phyloP scores from a whole-genome alignment of 2,113 vertebrate species.

The Ctenodactylus gundi region DNA sequence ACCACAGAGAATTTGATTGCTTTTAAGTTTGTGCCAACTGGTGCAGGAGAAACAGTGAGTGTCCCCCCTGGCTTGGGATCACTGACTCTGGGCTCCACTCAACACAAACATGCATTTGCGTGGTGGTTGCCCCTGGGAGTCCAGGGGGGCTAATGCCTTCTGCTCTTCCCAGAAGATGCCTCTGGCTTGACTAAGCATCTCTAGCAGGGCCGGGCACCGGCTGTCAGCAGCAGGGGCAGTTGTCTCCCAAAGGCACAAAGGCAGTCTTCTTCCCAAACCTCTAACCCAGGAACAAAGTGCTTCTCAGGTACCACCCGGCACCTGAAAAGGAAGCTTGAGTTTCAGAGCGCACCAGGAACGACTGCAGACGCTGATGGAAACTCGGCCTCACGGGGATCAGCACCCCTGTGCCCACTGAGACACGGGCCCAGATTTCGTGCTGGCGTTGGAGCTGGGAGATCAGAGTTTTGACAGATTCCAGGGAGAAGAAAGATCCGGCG shows the following conservation, averaged over 20 bases:
- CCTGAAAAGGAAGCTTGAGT: not conserved
- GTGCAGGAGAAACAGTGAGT: not conserved
- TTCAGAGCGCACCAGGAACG: not conserved
- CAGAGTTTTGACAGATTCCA: not conserved
- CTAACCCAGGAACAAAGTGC: not conserved
- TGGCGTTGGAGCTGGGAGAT: not conserved
- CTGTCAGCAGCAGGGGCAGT: not conserved
- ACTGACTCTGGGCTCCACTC: not conserved
- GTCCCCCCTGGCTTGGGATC: not conserved
- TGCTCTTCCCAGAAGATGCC: too few species aligned
- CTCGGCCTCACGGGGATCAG: not conserved
- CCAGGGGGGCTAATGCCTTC: not conserved
- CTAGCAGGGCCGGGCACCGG: accelerated
- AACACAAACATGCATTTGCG: not conserved
- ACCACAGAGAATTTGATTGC: not conserved
- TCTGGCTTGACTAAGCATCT: accelerated
- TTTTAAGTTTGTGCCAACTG: not conserved
- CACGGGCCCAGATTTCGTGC: not conserved
- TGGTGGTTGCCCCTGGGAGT: too few species aligned
- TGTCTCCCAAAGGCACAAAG: not conserved
- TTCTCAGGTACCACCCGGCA: not conserved
- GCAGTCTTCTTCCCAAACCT: not conserved
- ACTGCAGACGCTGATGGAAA: not conserved
- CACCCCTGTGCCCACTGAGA: not conserved
- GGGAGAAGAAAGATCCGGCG: slow-evolving; percentile 47